phyloP scores from a whole-genome alignment of 1,140 invertebrate species.

The Elymnias hypermnestra region DNA sequence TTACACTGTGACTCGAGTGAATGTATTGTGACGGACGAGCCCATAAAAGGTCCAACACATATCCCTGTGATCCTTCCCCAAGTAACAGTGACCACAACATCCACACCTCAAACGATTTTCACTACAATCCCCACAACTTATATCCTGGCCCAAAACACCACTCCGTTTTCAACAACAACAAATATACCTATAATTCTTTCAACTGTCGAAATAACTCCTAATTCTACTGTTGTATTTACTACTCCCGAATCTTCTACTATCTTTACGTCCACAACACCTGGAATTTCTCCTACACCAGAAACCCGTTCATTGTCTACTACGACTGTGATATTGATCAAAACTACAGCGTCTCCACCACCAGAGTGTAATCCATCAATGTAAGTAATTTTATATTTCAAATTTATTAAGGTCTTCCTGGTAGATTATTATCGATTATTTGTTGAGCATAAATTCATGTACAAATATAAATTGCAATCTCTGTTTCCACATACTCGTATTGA shows the following conservation, averaged over 20 bases:
- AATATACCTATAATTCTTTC: too few relatives aligned
- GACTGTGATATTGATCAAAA: conserved; percentile 36
- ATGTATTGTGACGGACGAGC: conserved; percentile 45
- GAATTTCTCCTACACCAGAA: conserved; percentile 13
- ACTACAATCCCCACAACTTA: too few relatives aligned
- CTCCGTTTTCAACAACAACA: too few relatives aligned
- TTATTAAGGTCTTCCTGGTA: background rate
- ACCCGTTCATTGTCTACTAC: conserved; percentile 9
- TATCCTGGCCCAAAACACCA: too few relatives aligned
- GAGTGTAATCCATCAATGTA: conserved; percentile 53
- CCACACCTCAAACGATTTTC: too few relatives aligned
- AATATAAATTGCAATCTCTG: too few relatives aligned
- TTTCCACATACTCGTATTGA: too few relatives aligned
- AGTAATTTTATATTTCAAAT: conserved; percentile 12
- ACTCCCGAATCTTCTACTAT: conserved; percentile 8
- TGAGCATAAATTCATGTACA: too few relatives aligned
- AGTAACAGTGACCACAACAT: background rate
- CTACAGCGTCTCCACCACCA: conserved; percentile 52
- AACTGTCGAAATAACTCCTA: conserved; percentile 1
- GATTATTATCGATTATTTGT: conserved; percentile 5
- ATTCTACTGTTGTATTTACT: conserved; percentile 15
- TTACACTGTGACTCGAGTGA: conserved; percentile 79
- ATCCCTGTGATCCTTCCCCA: too few relatives aligned
- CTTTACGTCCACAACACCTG: conserved; percentile 16
- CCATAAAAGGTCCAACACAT: conserved; percentile 15